A percentile compares a stretch with the other conserved stretches of the same genome.
Evolutionary conservation across 2,113 vertebrate genomes (phyloP).

Genomic region (Cyphomyrus discorhynchus): DNA sequence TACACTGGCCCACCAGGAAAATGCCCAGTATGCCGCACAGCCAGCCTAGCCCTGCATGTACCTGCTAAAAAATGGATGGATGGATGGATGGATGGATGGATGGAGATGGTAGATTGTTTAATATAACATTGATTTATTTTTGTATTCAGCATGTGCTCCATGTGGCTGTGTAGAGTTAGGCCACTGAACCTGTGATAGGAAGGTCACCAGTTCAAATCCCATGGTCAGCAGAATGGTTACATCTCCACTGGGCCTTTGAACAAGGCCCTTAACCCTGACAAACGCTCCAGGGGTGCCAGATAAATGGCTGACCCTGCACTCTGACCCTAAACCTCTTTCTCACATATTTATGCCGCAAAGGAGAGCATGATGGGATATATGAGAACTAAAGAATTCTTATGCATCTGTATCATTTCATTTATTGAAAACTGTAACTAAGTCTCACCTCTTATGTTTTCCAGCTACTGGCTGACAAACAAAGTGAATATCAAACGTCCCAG

Average conservation of each 20-base stretch:
- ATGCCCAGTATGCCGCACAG: not conserved
- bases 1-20: not conserved
- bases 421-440: not conserved
- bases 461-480: conserved; percentile 84
- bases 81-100: not conserved
- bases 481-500: conserved; percentile 81
- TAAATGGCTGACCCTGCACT: not conserved
- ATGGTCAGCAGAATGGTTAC: not conserved
- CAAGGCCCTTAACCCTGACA: not conserved
- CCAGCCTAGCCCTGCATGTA: not conserved
- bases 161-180: not conserved
- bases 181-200: not conserved
- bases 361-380: not conserved
- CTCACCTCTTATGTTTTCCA: conserved; percentile 45
- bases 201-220: not conserved
- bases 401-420: not conserved
- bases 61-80: not conserved
- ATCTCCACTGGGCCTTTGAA: not conserved
- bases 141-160: not conserved
- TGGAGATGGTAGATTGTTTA: not conserved
- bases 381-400: not conserved
- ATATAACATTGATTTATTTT: not conserved
- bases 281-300: not conserved
- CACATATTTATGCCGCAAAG: not conserved
- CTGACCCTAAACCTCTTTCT: not conserved